Conservation (phyloP, 2,113 vertebrate genomes). For the Sisor rabdophorus region DNA sequence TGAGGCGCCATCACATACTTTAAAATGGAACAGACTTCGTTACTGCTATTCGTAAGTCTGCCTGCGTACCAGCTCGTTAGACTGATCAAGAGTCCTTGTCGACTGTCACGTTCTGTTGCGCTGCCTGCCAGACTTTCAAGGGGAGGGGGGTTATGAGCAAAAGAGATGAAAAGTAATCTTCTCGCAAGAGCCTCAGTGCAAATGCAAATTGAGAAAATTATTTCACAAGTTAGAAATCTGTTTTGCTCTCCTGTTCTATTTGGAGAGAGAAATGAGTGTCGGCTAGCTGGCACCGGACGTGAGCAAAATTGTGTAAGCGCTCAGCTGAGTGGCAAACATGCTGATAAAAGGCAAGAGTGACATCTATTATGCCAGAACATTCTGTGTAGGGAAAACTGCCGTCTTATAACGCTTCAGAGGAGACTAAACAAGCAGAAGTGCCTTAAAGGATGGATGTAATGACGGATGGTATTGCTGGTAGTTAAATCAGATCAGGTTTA, state of each 20-base stretch:
- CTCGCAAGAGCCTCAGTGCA: slow-evolving; percentile 58
- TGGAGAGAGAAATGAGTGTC: slow-evolving; percentile 55
- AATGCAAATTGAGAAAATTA: slow-evolving; percentile 71
- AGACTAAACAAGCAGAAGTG: not conserved
- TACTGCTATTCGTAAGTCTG: slow-evolving; percentile 34
- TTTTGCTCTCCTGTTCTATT: slow-evolving; percentile 62
- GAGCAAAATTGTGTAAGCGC: slow-evolving; percentile 39
- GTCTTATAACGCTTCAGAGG: not conserved
- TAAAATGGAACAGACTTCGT: slow-evolving; percentile 9
- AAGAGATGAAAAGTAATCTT: slow-evolving; percentile 64
- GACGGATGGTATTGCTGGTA: not conserved
- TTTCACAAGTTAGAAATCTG: slow-evolving; percentile 65
- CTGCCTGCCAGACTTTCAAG: slow-evolving; percentile 54
- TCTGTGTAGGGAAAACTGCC: slow-evolving; percentile 23
- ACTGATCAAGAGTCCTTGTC: slow-evolving; percentile 65
- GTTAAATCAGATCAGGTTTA: slow-evolving; percentile 6
- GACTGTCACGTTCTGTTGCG: slow-evolving; percentile 33
- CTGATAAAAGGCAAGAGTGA: slow-evolving; percentile 36
- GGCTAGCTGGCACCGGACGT: slow-evolving; percentile 37
- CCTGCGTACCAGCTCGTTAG: slow-evolving; percentile 58
- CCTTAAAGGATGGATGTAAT: not conserved
- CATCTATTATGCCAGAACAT: slow-evolving; percentile 24
- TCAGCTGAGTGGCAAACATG: slow-evolving; percentile 6
- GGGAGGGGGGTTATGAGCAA: slow-evolving; percentile 25
- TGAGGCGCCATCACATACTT: not conserved